Evolutionary conservation across 2,888 invertebrate species (phyloP), one percentile per base, ranked within the genome.

Genomic region (Monochamus alternatus): DNA sequence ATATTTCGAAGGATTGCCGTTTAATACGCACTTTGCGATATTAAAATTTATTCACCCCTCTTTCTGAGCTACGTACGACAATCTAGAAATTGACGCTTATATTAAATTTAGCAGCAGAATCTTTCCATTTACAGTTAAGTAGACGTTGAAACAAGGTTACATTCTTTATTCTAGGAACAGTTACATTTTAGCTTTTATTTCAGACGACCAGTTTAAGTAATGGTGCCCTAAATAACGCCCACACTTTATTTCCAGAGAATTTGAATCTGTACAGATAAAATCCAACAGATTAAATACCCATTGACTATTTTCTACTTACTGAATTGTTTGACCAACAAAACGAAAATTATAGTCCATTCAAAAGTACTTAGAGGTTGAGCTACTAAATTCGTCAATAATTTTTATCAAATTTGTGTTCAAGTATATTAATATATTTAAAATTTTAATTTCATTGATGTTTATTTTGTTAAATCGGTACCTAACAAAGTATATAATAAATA

Each of bases 1-100:
- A n/a, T 32, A 60, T 63, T 71, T 31, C 71, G 32, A 59, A 44
- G 63, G 60, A 55, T 52, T 58, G 63, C 64, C 59, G 32, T 55
- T 55, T 58, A 70, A 63, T 55, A 69, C 69, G 70, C 73, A 75
- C 73, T 75, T 63, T 73, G 58, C 60, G 60, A 75, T 73, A 73
- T 75, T 75, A 65, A 73, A 73, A 75, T 73, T 75, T 75, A 70
- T 75, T 73, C 73, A 75, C 75, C 74, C 74, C 59, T 69, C 74
- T 70, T 67, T 69, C 69, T 69, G 31, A 44, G 47, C 47, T 64
- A 47, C 64, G 64, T 63, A 63, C 63, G 63, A 64, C 64, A 64
- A 64, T 64, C 64, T 64, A 64, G 64, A 64, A 64, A 64, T 64
- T 64, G 64, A 64, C 64, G 44, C 64, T 64, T 64, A 64, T 64